Evolutionary conservation across 2,888 invertebrate species (phyloP).

Genomic region (Machimus rusticus): DNA sequence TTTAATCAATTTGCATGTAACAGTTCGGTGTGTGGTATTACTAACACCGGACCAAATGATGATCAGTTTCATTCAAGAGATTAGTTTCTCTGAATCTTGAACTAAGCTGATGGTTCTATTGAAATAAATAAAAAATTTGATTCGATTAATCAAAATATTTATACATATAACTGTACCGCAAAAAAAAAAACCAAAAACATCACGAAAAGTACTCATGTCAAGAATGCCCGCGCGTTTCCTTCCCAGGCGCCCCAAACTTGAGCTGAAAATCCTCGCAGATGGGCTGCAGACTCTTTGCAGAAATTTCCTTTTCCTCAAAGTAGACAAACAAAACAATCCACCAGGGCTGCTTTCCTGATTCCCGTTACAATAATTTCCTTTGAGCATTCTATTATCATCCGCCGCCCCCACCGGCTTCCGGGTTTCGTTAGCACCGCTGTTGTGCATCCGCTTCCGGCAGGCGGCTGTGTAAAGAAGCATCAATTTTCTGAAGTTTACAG

Average conservation of each 20-base stretch:
- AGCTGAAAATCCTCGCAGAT: neutral
- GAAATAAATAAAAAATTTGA: too few relatives aligned
- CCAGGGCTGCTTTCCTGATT: neutral
- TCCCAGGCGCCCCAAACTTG: neutral
- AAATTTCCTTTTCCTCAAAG: neutral
- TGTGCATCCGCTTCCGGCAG: neutral
- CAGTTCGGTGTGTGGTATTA: too few relatives aligned
- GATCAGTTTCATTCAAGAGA: too few relatives aligned
- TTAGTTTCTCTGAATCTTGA: too few relatives aligned
- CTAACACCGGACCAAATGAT: too few relatives aligned
- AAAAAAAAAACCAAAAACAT: neutral
- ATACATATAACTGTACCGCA: neutral
- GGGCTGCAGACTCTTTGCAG: neutral
- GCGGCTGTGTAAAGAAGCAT: neutral
- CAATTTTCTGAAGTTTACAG: neutral
- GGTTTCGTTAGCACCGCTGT: neutral
- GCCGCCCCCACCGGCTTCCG: neutral
- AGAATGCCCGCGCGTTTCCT: neutral
- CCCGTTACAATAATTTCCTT: neutral
- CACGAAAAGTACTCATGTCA: neutral
- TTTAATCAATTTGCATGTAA: too few relatives aligned
- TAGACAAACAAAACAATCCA: neutral
- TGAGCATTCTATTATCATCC: neutral
- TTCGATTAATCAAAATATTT: too few relatives aligned
- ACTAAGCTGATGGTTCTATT: too few relatives aligned